phyloP scores from a whole-genome alignment of 2,888 invertebrate species.

The Heliconius erato region DNA sequence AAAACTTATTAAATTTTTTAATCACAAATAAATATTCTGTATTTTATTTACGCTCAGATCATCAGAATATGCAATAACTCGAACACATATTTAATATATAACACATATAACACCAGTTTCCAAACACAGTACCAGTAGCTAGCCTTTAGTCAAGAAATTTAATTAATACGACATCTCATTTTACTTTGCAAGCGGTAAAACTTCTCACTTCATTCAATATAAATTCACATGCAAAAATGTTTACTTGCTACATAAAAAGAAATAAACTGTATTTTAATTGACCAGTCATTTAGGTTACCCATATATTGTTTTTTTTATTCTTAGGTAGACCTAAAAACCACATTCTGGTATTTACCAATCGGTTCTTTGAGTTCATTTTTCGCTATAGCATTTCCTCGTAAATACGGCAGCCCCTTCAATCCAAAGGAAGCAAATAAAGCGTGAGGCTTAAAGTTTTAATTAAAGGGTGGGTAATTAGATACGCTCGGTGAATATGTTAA shows the following conservation, averaged over 20 bases:
- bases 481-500: conserved; percentile 82
- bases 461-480: conserved; percentile 81
- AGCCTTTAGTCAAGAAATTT: no score
- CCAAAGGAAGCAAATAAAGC: conserved; percentile 77
- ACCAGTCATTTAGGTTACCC: not conserved
- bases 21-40: no score
- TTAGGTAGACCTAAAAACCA: not conserved
- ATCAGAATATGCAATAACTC: no score
- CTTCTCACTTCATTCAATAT: not conserved
- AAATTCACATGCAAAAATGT: not conserved
- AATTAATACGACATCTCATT: not conserved
- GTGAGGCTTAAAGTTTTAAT: conserved; percentile 79
- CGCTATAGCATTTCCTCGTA: conserved; percentile 48
- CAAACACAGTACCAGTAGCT: no score
- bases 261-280: not conserved
- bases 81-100: no score
- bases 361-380: conserved; percentile 39
- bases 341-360: conserved; percentile 29
- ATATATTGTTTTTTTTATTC: not conserved
- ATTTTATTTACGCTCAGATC: no score
- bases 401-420: conserved; percentile 57
- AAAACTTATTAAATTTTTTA: no score
- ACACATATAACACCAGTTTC: no score
- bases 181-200: not conserved
- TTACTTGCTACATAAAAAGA: not conserved